phyloP scores from a whole-genome alignment of 2,113 vertebrate species.

The Pelecanus crispus region DNA sequence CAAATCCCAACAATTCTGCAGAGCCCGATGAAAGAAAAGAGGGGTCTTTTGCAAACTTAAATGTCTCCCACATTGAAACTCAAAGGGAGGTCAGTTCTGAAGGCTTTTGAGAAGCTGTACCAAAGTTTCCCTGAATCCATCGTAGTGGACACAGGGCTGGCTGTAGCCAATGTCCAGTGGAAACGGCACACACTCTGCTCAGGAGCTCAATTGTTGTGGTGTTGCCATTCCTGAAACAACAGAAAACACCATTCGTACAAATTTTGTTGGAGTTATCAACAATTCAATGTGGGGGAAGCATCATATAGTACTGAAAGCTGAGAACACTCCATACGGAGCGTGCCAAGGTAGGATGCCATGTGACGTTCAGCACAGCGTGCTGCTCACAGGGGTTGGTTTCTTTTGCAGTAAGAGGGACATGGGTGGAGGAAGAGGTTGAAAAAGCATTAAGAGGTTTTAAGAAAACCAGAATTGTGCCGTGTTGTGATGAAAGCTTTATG shows the following conservation, averaged over 20 bases:
- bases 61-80: not conserved
- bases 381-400: not conserved
- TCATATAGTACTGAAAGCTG: not conserved
- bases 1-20: not conserved
- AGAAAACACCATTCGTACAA: not conserved
- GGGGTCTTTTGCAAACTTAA: not conserved
- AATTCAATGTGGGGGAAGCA: not conserved
- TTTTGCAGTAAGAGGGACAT: not conserved
- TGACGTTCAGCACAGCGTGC: fast-evolving
- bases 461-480: not conserved
- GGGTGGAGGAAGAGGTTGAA: not conserved
- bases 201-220: not conserved
- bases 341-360: not conserved
- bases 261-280: not conserved
- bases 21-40: not conserved
- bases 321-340: fast-evolving
- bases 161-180: not conserved
- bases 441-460: not conserved
- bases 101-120: not conserved
- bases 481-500: not conserved
- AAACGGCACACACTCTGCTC: not conserved
- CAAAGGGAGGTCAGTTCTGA: not conserved
- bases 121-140: not conserved
- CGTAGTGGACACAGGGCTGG: not conserved
- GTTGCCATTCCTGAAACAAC: not conserved